Evolutionary conservation across 2,113 vertebrate genomes (phyloP), one percentile per base, ranked within the genome.

Genomic region (Gambusia affinis): DNA sequence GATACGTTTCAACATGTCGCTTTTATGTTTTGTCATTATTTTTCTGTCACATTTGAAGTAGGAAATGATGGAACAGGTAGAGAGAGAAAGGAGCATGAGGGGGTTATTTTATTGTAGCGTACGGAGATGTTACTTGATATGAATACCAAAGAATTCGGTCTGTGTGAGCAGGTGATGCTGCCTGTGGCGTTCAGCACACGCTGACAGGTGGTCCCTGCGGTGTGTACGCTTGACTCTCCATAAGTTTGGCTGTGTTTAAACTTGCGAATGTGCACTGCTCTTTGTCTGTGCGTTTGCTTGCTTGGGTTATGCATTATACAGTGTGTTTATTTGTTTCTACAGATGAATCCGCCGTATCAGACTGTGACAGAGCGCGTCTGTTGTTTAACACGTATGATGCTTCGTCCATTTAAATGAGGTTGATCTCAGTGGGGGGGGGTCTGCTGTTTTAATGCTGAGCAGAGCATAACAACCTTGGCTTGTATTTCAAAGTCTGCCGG

Each of bases 1-100:
- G 62, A 77, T 17, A 35, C 60, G 39, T 88, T 85, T 82, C 81
- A 0, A 63, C 31, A 30, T 60, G 76, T 60, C 68, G 66, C 76
- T 87, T 87, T 86, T 73, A 85, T 85, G 79, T 84, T 8, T 69
- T 74, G 82, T 79, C 77, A 81, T 91, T 91, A 77, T 79, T 87
- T 88, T 84, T 83, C 39, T 75, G 72, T 44, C 3, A 61, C 70
- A 11, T 17, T 37, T 67, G 37, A 22, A 60, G 35, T 35, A 7
- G 65, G 64, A 29, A 62, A 47, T 75, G 57, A 69, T 2, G 27
- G 76, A 60, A 19, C 17, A 31, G 62, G 29, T 29, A 69, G 54
- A 66, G 51, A 73, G 76, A 61, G 6, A 78, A 65, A 62, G 22
- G 29, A 47, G 70, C 54, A 63, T 4, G 67, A 78, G 70, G 72